Base-by-base conservation (phyloP, 1,140 invertebrate genomes). In the Drosophila navojoa region DNA sequence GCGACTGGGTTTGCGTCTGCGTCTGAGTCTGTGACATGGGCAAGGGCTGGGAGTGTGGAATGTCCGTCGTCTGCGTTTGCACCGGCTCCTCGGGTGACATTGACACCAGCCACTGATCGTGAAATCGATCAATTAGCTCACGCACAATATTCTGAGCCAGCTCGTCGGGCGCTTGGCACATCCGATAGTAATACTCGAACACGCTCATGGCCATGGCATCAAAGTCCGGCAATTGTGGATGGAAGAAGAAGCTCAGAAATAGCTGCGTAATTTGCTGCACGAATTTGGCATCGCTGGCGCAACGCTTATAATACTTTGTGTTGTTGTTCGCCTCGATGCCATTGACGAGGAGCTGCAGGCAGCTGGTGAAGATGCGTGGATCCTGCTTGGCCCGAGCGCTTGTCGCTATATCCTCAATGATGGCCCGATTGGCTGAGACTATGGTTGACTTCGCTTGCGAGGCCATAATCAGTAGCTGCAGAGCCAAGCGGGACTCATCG, bases 401-500 rank as follows among this genome's bases (percentile, higher is more conserved):
- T 4, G 93, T 79, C 1, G 92, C 93, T 58, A 94, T 93, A 0
- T 89, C 92, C 57, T 93, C 93, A 15, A 94, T 93, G 0, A 94
- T 82, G 64, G 92, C 91, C 0, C 93, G 90, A 74, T 94, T 94
- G 2, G 93, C 93, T 2, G 93, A 80, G 0, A 93, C 93, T n/a
- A 94, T 93, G 0, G 93, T 93, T 0, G 93, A 92, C 59, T 94
- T 94, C 0, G 93, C 93, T 77, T 93, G 93, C 2, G 95, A 95
- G 44, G 94, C 94, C 95, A 98, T 97, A 15, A 95, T 95, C 1
- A 98, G 92, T 1, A 98, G 87, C 22, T 95, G 93, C 5, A 97
- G 91, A 2, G 96, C 95, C 13, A 94, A 93, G 49, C 94, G 93
- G 59, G 96, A 95, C 53, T 97, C 95, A 76, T 94, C 93, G 3